These are phyloP conservation scores for Thamnophis sirtalis DNA, from an alignment of 2,113 vertebrate genomes.

Conservation along the genomic window DNA sequence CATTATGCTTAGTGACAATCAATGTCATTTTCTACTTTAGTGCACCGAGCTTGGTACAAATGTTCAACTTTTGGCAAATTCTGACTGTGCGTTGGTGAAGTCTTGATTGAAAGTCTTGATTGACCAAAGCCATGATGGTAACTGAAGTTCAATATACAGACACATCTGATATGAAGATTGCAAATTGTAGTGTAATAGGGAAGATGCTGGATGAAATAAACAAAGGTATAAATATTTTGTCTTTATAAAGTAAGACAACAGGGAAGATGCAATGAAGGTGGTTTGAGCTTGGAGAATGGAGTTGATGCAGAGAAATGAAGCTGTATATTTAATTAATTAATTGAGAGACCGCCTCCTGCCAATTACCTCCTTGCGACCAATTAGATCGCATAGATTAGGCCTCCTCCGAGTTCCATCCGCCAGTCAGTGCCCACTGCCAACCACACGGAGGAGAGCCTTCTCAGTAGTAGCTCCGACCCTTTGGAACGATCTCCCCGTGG, in stretches of 20 bases:
- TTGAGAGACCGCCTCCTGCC: too few relatives aligned
- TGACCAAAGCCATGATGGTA: neutral
- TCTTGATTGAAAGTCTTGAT: neutral
- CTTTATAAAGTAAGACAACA: neutral
- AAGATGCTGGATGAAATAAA: neutral
- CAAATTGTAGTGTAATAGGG: neutral
- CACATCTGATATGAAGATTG: neutral
- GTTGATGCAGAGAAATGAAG: neutral
- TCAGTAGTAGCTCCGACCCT: too few relatives aligned
- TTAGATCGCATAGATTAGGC: too few relatives aligned
- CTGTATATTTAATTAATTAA: neutral
- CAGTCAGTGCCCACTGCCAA: too few relatives aligned
- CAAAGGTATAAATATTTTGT: neutral
- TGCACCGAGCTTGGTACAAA: constrained; percentile 46
- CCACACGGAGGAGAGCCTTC: too few relatives aligned
- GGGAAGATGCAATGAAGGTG: neutral
- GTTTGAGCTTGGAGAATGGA: neutral
- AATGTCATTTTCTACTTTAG: constrained; percentile 67
- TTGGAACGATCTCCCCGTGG: too few relatives aligned
- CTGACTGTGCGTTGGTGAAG: neutral
- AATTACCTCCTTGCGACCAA: too few relatives aligned
- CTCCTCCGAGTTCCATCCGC: too few relatives aligned
- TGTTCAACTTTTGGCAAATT: constrained; percentile 41
- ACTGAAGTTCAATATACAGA: neutral
- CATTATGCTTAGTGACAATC: constrained; percentile 71